Base-by-base conservation (phyloP, 2,888 invertebrate genomes). In the Eilema sororculum region DNA sequence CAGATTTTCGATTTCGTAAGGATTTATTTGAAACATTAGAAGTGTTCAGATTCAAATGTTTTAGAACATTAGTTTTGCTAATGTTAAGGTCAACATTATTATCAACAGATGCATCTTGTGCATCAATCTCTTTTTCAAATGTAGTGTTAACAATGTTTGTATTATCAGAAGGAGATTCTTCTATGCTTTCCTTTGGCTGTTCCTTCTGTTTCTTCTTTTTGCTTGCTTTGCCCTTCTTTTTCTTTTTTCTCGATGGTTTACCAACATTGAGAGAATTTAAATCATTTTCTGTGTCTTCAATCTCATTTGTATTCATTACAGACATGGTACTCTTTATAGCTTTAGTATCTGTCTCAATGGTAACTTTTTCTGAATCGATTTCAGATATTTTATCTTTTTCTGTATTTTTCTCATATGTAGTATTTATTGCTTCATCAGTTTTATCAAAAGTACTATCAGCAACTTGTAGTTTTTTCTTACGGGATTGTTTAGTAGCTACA, bases 371-470 rank as follows among this genome's bases (percentile, higher is more conserved):
- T 0, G 0, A 13, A 52, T 65, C 20, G 20, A 10, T 28, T 58
- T 37, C 41, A 59, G 9, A 10, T 20, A 8, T 59, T 13, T 24
- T 25, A 20, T 41, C 41, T 33, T 65, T 65, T 60, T 46, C 57
- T 16, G 46, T 57, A 13, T 65, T 71, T 70, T 78, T 76, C 16
- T 82, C 79, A 76, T 73, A 74, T 41, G 78, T 81, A 67, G 69
- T 72, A 67, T 82, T 75, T 28, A 73, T 58, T 13, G 71, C 8
- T 60, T 74, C 57, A 22, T 68, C 70, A 75, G 56, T 60, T 79
- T 77, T 75, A 57, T 80, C 76, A 73, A 69, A 72, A 24, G 78
- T 79, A 25, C 63, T 65, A 76, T 82, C 58, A 30, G 67, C 70
- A 9, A 72, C n/a, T n/a, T 30, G 71, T 24, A 52, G 41, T 69